Evolutionary conservation across 2,888 invertebrate genomes (phyloP).

Genomic region (Pheosia gnoma): DNA sequence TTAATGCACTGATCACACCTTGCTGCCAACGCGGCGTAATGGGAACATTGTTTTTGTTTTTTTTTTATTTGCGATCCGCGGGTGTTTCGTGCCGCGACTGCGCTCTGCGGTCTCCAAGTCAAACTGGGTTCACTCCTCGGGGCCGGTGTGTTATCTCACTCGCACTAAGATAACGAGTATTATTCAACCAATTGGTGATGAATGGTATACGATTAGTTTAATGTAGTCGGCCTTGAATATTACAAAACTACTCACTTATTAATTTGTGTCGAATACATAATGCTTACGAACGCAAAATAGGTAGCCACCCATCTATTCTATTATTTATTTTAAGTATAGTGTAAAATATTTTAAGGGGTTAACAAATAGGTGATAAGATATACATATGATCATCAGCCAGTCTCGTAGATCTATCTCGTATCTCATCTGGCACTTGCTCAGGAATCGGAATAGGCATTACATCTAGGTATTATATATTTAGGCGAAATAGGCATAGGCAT

Average conservation of each 20-base stretch:
- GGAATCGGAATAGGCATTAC: too few relatives aligned
- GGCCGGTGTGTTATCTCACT: conserved; percentile 67
- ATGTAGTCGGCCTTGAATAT: conserved; percentile 30
- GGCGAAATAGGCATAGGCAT: too few relatives aligned
- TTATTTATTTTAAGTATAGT: too few relatives aligned
- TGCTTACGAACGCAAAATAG: too few relatives aligned
- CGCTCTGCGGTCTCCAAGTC: conserved; percentile 55
- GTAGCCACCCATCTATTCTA: too few relatives aligned
- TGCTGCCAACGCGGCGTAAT: conserved; percentile 74
- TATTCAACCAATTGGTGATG: conserved; percentile 34
- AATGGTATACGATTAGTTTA: conserved; percentile 21
- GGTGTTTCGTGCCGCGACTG: conserved; percentile 50
- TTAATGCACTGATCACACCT: conserved; percentile 61
- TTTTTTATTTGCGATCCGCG: conserved; percentile 53
- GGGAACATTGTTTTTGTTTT: conserved; percentile 63
- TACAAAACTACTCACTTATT: conserved; percentile 10
- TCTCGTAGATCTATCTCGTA: too few relatives aligned
- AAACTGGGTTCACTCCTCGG: conserved; percentile 58
- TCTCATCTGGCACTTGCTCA: too few relatives aligned
- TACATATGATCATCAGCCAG: too few relatives aligned
- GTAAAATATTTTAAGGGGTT: too few relatives aligned
- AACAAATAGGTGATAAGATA: too few relatives aligned
- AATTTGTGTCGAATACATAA: too few relatives aligned
- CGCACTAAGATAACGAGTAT: conserved; percentile 58
- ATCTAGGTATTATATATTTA: too few relatives aligned